phyloP scores from a whole-genome alignment of 1,140 invertebrate genomes.

The Pseudomyrmex concolor region DNA sequence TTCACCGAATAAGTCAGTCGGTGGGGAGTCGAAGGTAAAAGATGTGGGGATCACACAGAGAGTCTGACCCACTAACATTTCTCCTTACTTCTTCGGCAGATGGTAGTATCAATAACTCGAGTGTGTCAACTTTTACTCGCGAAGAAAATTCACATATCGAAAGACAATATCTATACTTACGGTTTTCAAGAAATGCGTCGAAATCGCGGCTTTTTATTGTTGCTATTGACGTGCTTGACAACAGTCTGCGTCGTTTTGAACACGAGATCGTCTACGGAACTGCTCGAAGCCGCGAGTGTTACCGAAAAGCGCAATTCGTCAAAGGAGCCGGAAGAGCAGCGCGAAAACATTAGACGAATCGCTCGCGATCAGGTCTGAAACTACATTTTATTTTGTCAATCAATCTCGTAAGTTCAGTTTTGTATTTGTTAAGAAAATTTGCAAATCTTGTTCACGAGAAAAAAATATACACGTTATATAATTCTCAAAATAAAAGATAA shows the following conservation, averaged over 20 bases:
- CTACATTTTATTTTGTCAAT: not conserved
- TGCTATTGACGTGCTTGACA: constrained; percentile 67
- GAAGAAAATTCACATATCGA: not conserved
- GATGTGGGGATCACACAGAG: constrained; percentile 75
- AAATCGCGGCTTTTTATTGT: constrained; percentile 66
- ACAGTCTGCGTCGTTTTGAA: constrained; percentile 71
- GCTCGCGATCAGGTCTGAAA: constrained; percentile 56
- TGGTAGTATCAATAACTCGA: constrained; percentile 63
- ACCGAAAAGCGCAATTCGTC: constrained; percentile 1
- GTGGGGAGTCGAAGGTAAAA: constrained; percentile 65
- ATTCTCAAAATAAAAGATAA: too few species aligned
- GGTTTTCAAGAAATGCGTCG: constrained; percentile 69
- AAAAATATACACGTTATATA: not conserved
- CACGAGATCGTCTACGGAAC: constrained; percentile 23
- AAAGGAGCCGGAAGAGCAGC: not conserved
- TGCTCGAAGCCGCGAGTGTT: not conserved
- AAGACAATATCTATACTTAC: not conserved
- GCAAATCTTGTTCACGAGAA: too few species aligned
- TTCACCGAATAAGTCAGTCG: constrained; percentile 37
- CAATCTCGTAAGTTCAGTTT: not conserved
- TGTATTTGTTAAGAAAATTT: too few species aligned
- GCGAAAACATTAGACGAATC: constrained; percentile 12
- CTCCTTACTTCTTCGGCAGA: constrained; percentile 79
- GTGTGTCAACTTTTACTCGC: constrained; percentile 26
- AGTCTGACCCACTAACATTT: constrained; percentile 84